Evolutionary conservation across 1,140 invertebrate species (phyloP).

Genomic region (Drosophila biarmipes): DNA sequence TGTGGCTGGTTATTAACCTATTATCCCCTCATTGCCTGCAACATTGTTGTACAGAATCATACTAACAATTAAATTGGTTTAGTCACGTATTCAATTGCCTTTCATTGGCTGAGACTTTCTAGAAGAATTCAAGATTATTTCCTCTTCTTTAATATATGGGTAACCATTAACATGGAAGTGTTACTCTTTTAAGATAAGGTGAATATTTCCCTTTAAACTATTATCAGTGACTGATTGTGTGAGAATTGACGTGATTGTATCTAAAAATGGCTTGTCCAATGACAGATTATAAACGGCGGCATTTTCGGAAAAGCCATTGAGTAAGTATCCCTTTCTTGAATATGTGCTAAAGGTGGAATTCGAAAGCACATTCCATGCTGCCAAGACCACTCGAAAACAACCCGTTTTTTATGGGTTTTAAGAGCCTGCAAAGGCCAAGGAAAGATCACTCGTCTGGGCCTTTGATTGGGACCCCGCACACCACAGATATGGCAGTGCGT

Average conservation of each 20-base stretch:
- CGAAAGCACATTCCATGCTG: not conserved
- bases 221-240: not conserved
- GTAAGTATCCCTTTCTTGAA: not conserved
- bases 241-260: not conserved
- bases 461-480: conserved; percentile 15
- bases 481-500: conserved; percentile 30
- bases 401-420: not conserved
- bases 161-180: not conserved
- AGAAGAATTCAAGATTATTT: not conserved
- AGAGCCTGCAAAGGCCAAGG: conserved; percentile 7
- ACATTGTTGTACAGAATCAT: not conserved
- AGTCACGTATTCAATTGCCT: conserved; percentile 1
- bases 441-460: conserved; percentile 36
- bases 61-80: not conserved
- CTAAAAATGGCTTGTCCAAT: not conserved
- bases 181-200: not conserved
- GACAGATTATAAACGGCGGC: not conserved
- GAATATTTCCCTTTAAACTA: not conserved
- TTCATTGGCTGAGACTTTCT: not conserved
- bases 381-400: conserved; percentile 10
- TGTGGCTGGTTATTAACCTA: not conserved
- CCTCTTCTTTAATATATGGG: no score
- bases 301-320: not conserved
- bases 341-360: not conserved
- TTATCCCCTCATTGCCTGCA: conserved; percentile 3